Base-by-base conservation (phyloP, 1,140 invertebrate genomes). In the Drosophila lacertosa region DNA sequence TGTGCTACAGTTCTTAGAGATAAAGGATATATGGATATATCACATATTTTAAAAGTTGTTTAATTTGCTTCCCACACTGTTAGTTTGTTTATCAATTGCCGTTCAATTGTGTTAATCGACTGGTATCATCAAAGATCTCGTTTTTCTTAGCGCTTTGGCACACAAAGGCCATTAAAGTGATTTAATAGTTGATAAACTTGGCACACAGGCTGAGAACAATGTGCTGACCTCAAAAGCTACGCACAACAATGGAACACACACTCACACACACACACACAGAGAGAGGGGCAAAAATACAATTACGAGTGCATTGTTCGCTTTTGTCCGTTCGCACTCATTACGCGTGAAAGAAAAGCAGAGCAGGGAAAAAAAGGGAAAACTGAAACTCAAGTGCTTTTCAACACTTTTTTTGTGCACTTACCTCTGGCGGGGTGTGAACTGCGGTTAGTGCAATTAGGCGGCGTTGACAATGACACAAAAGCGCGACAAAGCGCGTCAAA, bases 391-490 rank as follows among this genome's bases (percentile, higher is more conserved):
- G 84, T 77, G 64, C 73, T 74, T 74, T 84, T 82, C 78, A 63
- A 67, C 69, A 64, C 62, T 74, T 76, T 66, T 53, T 42, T 59
- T 47, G 7, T 13, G 15, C 13, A 4, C 7, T 20, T 40, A 48
- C 44, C 37, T 51, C 10, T 22, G 26, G 26, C 16, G 26, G 33
- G 45, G 51, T 40, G 59, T 69, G 62, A 58, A 60, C 65, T 74
- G 80, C 32, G 82, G 82, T 88, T 74, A 71, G 71, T 70, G 86
- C 86, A 89, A 89, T 89, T 89, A 89, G 86, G 83, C 74, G 71
- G 63, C 80, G 86, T 63, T 69, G 86, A 79, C 84, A 86, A 81
- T 86, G 81, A 86, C 82, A 84, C 81, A 89, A 86, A 83, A 84
- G 71, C 77, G 81, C 77, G 82, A 64, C 66, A 59, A 63, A 76